Evolutionary conservation across 2,113 vertebrate species (phyloP).

Genomic region (Microtus pennsylvanicus): DNA sequence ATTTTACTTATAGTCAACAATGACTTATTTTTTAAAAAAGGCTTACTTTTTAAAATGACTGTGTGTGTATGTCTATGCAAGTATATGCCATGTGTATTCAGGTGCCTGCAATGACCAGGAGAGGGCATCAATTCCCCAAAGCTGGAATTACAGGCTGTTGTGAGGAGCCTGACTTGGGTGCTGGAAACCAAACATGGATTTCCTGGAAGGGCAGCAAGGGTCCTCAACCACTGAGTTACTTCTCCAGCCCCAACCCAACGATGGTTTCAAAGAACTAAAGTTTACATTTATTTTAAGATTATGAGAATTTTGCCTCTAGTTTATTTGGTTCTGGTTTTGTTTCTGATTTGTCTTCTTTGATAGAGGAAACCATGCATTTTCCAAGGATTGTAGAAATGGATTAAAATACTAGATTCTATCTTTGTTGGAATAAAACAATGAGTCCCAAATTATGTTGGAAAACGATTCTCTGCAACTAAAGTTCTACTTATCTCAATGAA

Average conservation of each 20-base stretch:
- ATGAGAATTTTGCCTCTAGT: neutral
- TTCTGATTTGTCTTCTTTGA: neutral
- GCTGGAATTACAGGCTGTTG: neutral
- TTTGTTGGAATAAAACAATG: conserved; percentile 25
- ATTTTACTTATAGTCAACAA: conserved; percentile 30
- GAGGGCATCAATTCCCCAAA: neutral
- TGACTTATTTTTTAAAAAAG: neutral
- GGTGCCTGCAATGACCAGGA: no score
- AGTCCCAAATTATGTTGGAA: neutral
- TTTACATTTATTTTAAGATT: conserved; percentile 11
- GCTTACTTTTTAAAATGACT: neutral
- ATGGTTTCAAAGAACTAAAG: neutral
- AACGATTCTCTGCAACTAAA: conserved; percentile 1
- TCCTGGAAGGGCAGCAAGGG: neutral
- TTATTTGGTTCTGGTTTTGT: neutral
- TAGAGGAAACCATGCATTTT: neutral
- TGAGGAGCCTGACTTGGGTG: neutral
- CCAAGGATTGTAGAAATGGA: neutral
- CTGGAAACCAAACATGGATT: neutral
- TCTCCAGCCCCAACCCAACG: neutral
- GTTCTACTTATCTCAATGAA: neutral
- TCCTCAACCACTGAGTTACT: neutral
- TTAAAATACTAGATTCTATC: conserved; percentile 4
- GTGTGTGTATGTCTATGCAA: no score
- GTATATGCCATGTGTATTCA: neutral